A percentile compares a stretch with the other conserved stretches of the same genome.
These are phyloP conservation scores for Hippocampus barbouri DNA, from an alignment of 2,113 vertebrate species.

Conservation along the genomic window DNA sequence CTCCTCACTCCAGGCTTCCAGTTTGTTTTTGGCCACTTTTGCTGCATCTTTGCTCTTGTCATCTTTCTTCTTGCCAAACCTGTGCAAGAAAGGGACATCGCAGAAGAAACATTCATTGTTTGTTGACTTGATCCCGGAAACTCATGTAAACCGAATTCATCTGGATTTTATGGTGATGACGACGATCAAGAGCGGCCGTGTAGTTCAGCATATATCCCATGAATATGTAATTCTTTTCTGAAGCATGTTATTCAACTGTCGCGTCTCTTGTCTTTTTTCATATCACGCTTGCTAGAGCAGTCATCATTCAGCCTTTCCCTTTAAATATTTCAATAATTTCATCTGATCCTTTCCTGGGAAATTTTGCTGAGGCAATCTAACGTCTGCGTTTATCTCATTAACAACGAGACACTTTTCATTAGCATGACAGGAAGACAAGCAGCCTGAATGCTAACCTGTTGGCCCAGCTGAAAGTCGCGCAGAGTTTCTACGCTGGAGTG, in stretches of 20 bases:
- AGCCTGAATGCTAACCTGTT: conserved; percentile 59
- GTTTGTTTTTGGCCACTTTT: conserved; percentile 75
- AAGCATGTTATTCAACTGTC: neutral
- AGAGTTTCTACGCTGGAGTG: neutral
- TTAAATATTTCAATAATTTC: conserved; percentile 45
- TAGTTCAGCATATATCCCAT: conserved; percentile 34
- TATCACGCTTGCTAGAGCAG: conserved; percentile 12
- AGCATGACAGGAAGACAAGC: conserved; percentile 49
- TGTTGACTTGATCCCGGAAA: neutral
- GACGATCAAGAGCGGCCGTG: neutral
- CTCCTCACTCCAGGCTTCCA: conserved; percentile 76
- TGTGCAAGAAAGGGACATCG: conserved; percentile 41
- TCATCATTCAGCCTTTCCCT: conserved; percentile 24
- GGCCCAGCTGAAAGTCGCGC: conserved; percentile 18
- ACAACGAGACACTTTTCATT: conserved; percentile 47
- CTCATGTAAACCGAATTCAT: neutral
- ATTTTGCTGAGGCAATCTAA: conserved; percentile 59
- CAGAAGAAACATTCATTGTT: neutral
- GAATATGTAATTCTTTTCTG: conserved; percentile 38
- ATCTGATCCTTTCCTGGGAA: conserved; percentile 20
- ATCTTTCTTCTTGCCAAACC: conserved; percentile 91
- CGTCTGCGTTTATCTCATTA: conserved; percentile 73
- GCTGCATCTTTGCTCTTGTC: conserved; percentile 77
- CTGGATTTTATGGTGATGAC: conserved; percentile 38
- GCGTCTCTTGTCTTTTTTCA: neutral